These are phyloP conservation scores for Saccostrea cuccullata DNA, from an alignment of 1,140 invertebrate species.

Conservation along the genomic window DNA sequence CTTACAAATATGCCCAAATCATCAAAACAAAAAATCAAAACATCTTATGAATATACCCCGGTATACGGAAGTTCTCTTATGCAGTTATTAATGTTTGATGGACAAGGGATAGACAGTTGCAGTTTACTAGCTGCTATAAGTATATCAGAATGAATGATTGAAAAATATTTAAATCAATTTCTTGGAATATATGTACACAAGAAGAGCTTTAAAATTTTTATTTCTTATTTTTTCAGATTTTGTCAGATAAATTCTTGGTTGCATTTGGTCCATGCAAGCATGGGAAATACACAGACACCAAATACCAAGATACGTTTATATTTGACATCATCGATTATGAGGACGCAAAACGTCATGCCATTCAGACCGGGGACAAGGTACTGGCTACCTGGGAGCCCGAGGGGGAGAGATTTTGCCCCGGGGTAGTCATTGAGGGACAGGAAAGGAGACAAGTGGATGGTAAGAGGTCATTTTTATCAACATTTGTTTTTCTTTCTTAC, in stretches of 20 bases:
- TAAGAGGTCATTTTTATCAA: conserved; percentile 37
- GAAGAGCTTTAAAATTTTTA: too few species aligned
- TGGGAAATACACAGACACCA: conserved; percentile 71
- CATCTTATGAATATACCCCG: too few species aligned
- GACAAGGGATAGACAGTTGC: too few species aligned
- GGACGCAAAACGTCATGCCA: conserved; percentile 72
- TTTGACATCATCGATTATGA: conserved; percentile 73
- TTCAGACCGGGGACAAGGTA: conserved; percentile 72
- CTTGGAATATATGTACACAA: too few species aligned
- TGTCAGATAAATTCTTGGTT: conserved; percentile 72
- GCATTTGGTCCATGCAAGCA: conserved; percentile 74
- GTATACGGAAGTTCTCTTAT: too few species aligned
- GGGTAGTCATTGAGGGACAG: conserved; percentile 74
- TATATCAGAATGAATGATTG: too few species aligned
- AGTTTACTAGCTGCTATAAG: too few species aligned
- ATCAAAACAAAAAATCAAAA: too few species aligned
- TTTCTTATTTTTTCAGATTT: conserved; percentile 66
- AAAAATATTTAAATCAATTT: too few species aligned
- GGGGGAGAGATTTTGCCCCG: conserved; percentile 73
- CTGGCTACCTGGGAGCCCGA: conserved; percentile 74
- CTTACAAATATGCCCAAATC: too few species aligned
- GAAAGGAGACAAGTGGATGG: conserved; percentile 69
- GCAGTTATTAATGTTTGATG: too few species aligned
- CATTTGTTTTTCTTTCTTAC: too few species aligned
- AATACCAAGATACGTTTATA: conserved; percentile 75